These are phyloP conservation scores for Caracal caracal DNA, from an alignment of 2,113 vertebrate genomes.

Conservation along the genomic window DNA sequence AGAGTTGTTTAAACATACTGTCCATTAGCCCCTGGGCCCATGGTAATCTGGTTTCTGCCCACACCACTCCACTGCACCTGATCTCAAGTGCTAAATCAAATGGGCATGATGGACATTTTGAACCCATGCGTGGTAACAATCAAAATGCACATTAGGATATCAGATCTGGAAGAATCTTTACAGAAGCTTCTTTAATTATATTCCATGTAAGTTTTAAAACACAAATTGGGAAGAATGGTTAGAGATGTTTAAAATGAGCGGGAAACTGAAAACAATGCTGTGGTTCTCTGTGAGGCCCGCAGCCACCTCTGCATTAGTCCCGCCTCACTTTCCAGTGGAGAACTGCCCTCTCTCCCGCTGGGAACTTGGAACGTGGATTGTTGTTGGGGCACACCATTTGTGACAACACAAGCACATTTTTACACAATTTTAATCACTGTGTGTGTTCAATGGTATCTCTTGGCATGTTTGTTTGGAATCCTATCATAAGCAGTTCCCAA, in stretches of 20 bases:
- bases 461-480: conserved; percentile 36
- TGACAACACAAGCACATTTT: neutral
- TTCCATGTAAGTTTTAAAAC: neutral
- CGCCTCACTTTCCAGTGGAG: neutral
- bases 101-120: neutral
- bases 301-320: neutral
- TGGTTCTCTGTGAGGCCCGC: neutral
- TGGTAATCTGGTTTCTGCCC: neutral
- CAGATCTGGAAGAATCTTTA: neutral
- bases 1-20: neutral
- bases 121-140: neutral
- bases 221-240: neutral
- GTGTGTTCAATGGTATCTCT: neutral
- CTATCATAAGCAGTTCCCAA: conserved; percentile 7
- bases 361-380: neutral
- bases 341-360: neutral
- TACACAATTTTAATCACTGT: conserved; percentile 2
- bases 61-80: neutral
- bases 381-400: neutral
- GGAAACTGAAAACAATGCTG: neutral
- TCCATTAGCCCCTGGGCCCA: neutral
- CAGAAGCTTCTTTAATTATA: neutral
- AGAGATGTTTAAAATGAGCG: neutral
- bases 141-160: neutral
- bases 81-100: neutral